These are phyloP conservation scores for Malurus splendens DNA, from an alignment of 2,797 vertebrate species.

Conservation along the genomic window DNA sequence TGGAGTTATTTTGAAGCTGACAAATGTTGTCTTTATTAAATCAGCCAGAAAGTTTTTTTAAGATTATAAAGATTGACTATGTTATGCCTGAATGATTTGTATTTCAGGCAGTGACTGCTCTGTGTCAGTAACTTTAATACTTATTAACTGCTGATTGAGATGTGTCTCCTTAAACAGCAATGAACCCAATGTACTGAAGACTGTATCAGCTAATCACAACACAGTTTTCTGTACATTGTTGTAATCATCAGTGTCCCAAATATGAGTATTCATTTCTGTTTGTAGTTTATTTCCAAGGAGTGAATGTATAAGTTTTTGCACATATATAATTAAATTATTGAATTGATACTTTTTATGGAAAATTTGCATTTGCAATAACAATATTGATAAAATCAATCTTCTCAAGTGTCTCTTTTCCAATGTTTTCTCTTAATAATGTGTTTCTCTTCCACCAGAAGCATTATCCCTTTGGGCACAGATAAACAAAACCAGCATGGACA, in stretches of 20 bases:
- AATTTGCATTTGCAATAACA: background rate
- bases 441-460: background rate
- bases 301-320: background rate
- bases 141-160: conserved; percentile 18
- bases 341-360: background rate
- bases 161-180: conserved; percentile 32
- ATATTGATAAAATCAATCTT: background rate
- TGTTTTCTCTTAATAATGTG: background rate
- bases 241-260: background rate
- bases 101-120: background rate
- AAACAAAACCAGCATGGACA: background rate
- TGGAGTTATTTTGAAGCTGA: background rate
- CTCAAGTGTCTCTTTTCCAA: background rate
- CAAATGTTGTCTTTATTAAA: background rate
- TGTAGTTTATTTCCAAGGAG: background rate
- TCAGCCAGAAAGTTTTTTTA: background rate
- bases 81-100: background rate
- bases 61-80: background rate
- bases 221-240: background rate
- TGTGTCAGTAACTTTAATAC: conserved; percentile 1
- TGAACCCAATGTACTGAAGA: conserved; percentile 20
- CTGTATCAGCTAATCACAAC: background rate
- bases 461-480: background rate
- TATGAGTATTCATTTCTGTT: background rate
- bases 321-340: background rate